Percentiles rank a stretch among this genome's conserved stretches.
Conservation (phyloP, 2,113 vertebrate species). For the Sander vitreus region DNA sequence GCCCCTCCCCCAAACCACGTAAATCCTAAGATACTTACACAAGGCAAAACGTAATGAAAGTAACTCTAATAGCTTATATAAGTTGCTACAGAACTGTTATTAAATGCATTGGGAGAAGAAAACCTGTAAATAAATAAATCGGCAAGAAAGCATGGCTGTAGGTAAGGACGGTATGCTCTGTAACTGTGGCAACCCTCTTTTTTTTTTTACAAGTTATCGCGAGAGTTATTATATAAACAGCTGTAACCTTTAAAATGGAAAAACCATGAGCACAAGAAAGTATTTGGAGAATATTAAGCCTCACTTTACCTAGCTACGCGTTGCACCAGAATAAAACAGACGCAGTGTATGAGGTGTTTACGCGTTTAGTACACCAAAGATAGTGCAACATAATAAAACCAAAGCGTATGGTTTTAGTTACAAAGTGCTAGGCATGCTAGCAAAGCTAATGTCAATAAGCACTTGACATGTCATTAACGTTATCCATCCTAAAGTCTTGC, state of each 20-base stretch:
- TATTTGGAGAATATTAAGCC: accelerated
- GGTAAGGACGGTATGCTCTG: not conserved
- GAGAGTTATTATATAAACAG: slow-evolving; percentile 9
- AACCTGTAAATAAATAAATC: not conserved
- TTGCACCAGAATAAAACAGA: not conserved
- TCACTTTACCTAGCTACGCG: not conserved
- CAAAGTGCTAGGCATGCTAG: slow-evolving; percentile 9
- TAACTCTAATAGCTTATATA: accelerated
- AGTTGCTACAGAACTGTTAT: accelerated
- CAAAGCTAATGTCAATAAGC: slow-evolving; percentile 29
- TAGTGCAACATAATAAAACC: not conserved
- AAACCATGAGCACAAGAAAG: not conserved
- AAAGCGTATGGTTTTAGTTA: not conserved
- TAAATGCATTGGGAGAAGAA: accelerated
- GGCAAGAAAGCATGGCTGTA: too few species aligned
- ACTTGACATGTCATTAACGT: not conserved
- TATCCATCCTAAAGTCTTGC: not conserved
- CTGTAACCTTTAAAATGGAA: not conserved
- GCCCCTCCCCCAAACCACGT: slow-evolving; percentile 22
- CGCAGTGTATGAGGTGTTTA: not conserved
- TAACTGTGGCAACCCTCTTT: not conserved
- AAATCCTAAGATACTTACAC: not conserved
- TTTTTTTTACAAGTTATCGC: slow-evolving; percentile 24
- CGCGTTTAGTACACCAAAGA: not conserved
- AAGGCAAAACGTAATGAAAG: accelerated